These are phyloP conservation scores for Panthera leo DNA, from an alignment of 2,113 vertebrate genomes.

Conservation along the genomic window DNA sequence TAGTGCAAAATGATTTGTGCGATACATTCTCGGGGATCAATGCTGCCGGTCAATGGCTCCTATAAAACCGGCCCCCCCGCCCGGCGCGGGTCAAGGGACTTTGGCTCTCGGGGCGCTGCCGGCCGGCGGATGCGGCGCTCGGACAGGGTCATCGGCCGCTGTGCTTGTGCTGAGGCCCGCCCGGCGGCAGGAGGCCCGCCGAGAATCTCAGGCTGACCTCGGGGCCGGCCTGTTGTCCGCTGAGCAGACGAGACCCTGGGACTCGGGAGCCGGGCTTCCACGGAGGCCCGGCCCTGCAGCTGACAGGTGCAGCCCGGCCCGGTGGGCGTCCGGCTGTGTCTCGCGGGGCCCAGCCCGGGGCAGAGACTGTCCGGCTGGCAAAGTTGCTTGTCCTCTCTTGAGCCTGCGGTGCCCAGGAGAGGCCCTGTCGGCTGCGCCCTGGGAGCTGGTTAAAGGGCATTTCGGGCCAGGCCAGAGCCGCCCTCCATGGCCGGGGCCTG, in stretches of 20 bases:
- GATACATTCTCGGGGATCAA: conserved; percentile 98
- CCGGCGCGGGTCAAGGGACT: conserved; percentile 89
- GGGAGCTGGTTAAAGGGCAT: too few relatives aligned
- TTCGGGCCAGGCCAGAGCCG: neutral
- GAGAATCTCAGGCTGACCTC: neutral
- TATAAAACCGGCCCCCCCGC: conserved; percentile 90
- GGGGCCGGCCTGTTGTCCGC: neutral
- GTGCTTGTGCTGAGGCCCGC: accelerated
- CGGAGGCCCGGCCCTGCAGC: accelerated
- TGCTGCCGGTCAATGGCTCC: conserved; percentile 93
- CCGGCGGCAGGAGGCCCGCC: accelerated
- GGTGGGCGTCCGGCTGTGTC: accelerated
- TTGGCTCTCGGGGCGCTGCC: conserved; percentile 86
- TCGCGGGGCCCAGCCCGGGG: neutral
- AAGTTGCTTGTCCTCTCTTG: neutral
- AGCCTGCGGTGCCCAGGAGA: too few relatives aligned
- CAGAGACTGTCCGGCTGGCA: accelerated
- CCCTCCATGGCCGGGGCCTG: accelerated
- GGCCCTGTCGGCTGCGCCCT: too few relatives aligned
- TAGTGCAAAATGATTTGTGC: conserved; percentile 99
- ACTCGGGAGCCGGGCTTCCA: accelerated
- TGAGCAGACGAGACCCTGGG: accelerated
- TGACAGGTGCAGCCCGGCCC: accelerated
- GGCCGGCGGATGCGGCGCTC: neutral
- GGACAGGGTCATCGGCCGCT: accelerated